Evolutionary conservation across 2,888 invertebrate genomes (phyloP).

Genomic region (Chalcis sispes): DNA sequence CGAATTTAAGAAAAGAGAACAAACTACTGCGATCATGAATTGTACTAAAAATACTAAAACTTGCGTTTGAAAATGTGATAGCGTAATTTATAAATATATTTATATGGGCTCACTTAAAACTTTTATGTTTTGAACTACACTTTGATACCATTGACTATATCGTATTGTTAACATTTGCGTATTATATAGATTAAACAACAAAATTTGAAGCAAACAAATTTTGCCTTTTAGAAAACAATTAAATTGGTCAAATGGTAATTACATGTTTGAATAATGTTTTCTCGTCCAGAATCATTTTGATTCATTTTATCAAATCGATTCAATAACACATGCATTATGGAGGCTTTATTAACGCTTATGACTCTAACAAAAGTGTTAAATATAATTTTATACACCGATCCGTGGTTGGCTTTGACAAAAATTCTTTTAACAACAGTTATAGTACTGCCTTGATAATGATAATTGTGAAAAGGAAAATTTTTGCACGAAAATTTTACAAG

Average conservation of each 20-base stretch:
- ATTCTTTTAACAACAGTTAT: conserved; percentile 42
- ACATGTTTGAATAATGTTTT: conserved; percentile 53
- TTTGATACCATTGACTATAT: conserved; percentile 58
- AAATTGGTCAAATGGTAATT: conserved; percentile 54
- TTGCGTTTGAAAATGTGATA: conserved; percentile 57
- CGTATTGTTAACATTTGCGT: conserved; percentile 57
- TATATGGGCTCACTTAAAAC: conserved; percentile 52
- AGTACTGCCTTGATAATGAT: conserved; percentile 51
- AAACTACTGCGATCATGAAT: conserved; percentile 51
- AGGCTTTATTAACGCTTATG: conserved; percentile 58
- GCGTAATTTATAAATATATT: conserved; percentile 38
- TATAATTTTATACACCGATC: conserved; percentile 47
- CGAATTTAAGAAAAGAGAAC: conserved; percentile 32
- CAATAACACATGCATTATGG: conserved; percentile 49
- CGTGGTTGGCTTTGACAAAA: conserved; percentile 43
- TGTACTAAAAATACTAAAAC: conserved; percentile 52
- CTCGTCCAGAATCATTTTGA: conserved; percentile 44
- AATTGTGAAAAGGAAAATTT: conserved; percentile 47
- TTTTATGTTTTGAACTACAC: conserved; percentile 51
- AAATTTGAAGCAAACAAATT: conserved; percentile 52
- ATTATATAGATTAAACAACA: conserved; percentile 54
- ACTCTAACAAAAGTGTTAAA: conserved; percentile 41
- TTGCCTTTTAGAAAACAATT: conserved; percentile 51
- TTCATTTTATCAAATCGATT: conserved; percentile 31
- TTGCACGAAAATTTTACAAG: conserved; percentile 54